Conservation (phyloP, 2,888 invertebrate species). For the Hypercompe scribonia region DNA sequence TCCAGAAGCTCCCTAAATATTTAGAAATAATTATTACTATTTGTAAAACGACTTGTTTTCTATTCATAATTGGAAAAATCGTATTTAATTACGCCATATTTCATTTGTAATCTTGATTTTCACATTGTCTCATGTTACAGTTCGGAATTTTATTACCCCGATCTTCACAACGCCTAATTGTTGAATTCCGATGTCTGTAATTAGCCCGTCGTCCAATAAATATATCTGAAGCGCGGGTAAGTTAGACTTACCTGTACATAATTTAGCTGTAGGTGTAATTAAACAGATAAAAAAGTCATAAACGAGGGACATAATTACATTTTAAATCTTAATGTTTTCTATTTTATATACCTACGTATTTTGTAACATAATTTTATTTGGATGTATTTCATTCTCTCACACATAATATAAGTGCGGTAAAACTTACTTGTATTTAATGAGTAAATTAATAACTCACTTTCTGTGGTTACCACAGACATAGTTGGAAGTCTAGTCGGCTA, state of each 20-base stretch:
- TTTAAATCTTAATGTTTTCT: not conserved
- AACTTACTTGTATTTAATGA: no score
- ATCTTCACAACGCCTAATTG: conserved; percentile 3
- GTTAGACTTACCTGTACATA: not conserved
- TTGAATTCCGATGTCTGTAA: not conserved
- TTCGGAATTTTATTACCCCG: not conserved
- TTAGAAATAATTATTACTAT: not conserved
- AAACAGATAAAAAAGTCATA: conserved; percentile 12
- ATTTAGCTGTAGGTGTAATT: conserved; percentile 5
- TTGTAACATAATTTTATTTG: not conserved
- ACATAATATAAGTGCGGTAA: no score
- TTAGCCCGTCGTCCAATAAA: not conserved
- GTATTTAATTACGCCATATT: not conserved
- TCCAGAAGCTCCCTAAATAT: not conserved
- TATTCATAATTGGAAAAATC: not conserved
- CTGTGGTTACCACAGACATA: no score
- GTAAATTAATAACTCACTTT: no score
- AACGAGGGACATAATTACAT: conserved; percentile 6
- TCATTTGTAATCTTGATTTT: conserved; percentile 1
- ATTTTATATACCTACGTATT: not conserved
- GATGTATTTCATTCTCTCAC: no score
- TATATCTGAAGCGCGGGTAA: not conserved
- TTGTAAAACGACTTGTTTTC: not conserved
- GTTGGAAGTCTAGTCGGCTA: no score
- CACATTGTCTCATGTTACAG: conserved; percentile 1